Base-by-base conservation (phyloP, 2,888 invertebrate genomes). In the Panopea generosa region DNA sequence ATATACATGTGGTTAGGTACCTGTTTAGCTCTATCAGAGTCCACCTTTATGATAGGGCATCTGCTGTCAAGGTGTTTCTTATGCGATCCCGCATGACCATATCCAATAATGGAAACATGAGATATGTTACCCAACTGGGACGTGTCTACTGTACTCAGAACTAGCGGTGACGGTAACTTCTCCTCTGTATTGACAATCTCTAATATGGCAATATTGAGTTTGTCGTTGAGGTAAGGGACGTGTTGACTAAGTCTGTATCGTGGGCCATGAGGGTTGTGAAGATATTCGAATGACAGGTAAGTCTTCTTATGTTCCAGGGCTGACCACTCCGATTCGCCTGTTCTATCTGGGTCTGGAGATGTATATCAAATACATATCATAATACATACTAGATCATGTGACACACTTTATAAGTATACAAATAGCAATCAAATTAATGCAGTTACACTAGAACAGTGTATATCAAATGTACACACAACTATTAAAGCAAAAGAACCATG, bases 291-390 rank as follows among this genome's bases (percentile, higher is more conserved):
- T 16, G 66, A 52, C 4, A 80, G 29, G 45, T 59, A 73, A 14
- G 76, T 70, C n/a, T 53, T 14, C 14, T 38, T 62, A 22, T 72
- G 71, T 29, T 76, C 77, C n/a, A 80, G 60, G 0, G 68, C 67
- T 6, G 62, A 59, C 73, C 74, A 80, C n/a, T 80, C 80, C 9
- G 70, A 20, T 14, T 69, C 67, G 1, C 72, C 72, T 0, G 66
- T 62, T 20, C 80, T 55, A 2, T 77, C 73, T 14, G 80, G 73
- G 53, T 80, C 80, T 80, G 43, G n/a, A n/a, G 16, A 65, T 50
- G n/a, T 40, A 45, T 43, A 22, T n/a, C n/a, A n/a, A n/a, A n/a
- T n/a, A n/a, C n/a, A n/a, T n/a, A n/a, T n/a, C n/a, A n/a, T n/a
- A n/a, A n/a, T n/a, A n/a, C n/a, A n/a, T n/a, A n/a, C n/a, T n/a